Evolutionary conservation across 2,888 invertebrate genomes (phyloP), one percentile per base, ranked within the genome.

Genomic region (Podotricha telesiphe): DNA sequence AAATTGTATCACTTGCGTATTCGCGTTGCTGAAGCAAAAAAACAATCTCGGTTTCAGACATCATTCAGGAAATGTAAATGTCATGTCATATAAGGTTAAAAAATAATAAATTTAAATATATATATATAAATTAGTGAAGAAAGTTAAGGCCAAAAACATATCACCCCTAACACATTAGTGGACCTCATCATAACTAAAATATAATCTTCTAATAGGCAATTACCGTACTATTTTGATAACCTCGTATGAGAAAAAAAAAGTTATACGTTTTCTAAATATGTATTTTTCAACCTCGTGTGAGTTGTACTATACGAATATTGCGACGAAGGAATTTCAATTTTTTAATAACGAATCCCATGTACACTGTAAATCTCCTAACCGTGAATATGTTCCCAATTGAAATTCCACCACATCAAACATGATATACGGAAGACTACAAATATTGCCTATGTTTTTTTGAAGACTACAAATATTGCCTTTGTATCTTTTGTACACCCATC

Each of bases 1-100:
- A 47, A 45, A 50, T 48, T 56, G 62, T 28, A 53, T 45, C 28
- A 45, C 53, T 67, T 45, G 19, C 28, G 66, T 51, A 19, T 58
- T 19, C 50, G n/a, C 34, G 47, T 13, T 5, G 22, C 13, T 17
- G 19, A 17, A 5, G 10, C 17, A 59, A 59, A 45, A 58, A 58
- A 59, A 20, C 15, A 42, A 42, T 1, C 8, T 22, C 0, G 7
- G n/a, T 42, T 59, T 42, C 42, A 20, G 20, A 45, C 17, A 11
- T 34, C n/a, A 17, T 53, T 8, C 2, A 53, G 8, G n/a, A n/a
- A 42, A 5, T 42, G 15, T 8, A 59, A 4, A 59, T 5, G 28
- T 28, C n/a, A n/a, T n/a, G n/a, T 28, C 28, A 4, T 28, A 2
- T 28, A 4, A 4, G 6, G 6, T 28, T 28, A 28, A 28, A 28